These are phyloP conservation scores for Brachionus calyciflorus DNA, from an alignment of 1,140 invertebrate species.

Conservation along the genomic window DNA sequence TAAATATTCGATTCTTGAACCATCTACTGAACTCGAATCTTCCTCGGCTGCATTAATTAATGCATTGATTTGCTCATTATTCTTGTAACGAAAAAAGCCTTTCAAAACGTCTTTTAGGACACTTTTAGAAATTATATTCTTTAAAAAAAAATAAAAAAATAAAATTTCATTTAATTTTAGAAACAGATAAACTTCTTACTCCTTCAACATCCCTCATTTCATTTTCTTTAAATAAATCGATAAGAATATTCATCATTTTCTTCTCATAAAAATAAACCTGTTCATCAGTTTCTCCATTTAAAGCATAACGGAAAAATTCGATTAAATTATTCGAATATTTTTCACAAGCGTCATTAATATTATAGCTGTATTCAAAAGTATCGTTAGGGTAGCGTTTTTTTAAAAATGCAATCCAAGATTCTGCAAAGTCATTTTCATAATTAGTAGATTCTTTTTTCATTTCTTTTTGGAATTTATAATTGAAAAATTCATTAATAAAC, in stretches of 20 bases:
- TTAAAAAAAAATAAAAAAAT: not conserved
- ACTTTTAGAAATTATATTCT: slow-evolving; percentile 40
- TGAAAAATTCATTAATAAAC: not conserved
- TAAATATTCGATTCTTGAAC: not conserved
- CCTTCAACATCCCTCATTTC: slow-evolving; percentile 16
- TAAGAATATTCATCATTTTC: not conserved
- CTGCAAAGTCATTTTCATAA: slow-evolving; percentile 20
- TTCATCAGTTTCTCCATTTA: slow-evolving; percentile 28
- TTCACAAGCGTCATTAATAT: slow-evolving; percentile 33
- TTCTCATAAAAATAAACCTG: slow-evolving; percentile 44
- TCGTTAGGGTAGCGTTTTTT: slow-evolving; percentile 28
- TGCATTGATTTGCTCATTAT: slow-evolving; percentile 11
- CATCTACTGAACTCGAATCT: slow-evolving; percentile 26
- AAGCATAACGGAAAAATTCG: slow-evolving; percentile 26
- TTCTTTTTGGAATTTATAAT: slow-evolving; percentile 20
- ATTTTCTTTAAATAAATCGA: slow-evolving; percentile 37
- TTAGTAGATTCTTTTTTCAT: not conserved
- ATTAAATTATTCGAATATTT: slow-evolving; percentile 17
- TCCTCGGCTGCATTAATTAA: slow-evolving; percentile 2
- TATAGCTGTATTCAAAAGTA: slow-evolving; percentile 23
- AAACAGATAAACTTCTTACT: not conserved
- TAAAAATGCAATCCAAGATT: slow-evolving; percentile 3
- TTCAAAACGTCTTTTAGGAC: not conserved
- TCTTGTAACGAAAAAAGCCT: slow-evolving; percentile 6
- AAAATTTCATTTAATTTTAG: not conserved